phyloP scores from a whole-genome alignment of 2,888 invertebrate genomes.

The Branchipolynoe longqiensis region DNA sequence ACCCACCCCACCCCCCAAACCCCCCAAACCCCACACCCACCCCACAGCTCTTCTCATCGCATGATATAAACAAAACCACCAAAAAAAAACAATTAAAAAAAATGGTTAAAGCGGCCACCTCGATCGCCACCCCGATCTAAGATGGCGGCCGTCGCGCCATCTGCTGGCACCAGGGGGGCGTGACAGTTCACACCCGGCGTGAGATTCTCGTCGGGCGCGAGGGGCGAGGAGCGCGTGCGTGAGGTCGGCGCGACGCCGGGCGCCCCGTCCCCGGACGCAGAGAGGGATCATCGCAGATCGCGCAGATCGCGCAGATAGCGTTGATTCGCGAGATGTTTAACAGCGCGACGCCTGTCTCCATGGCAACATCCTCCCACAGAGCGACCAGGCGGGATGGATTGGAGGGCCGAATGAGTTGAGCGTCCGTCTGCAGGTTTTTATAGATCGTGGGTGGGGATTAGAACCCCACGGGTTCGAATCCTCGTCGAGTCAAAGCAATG shows the following conservation, averaged over 20 bases:
- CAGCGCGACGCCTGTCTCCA: conserved; percentile 20
- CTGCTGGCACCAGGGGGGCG: conserved; percentile 44
- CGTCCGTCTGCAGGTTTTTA: too few species aligned
- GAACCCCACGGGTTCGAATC: too few species aligned
- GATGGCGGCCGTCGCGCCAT: conserved; percentile 48
- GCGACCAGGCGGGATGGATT: too few species aligned
- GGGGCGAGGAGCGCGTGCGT: conserved; percentile 11
- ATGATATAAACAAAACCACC: neutral
- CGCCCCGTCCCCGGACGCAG: neutral
- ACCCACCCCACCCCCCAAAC: too few species aligned
- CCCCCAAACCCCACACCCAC: too few species aligned
- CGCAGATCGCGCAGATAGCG: conserved; percentile 7
- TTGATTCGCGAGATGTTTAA: conserved; percentile 29
- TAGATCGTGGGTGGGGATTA: too few species aligned
- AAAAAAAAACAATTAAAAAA: too few species aligned
- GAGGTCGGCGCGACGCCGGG: neutral
- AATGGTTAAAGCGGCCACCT: neutral
- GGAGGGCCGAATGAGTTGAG: too few species aligned
- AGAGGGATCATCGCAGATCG: conserved; percentile 34
- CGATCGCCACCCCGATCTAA: conserved; percentile 25
- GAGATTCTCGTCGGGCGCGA: conserved; percentile 27
- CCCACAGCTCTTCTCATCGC: conserved; percentile 29
- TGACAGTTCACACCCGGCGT: conserved; percentile 42
- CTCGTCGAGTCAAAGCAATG: too few species aligned
- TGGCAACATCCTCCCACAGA: conserved; percentile 27